Evolutionary conservation across 2,797 vertebrate species (phyloP).

Genomic region (Lateolabrax maculatus): DNA sequence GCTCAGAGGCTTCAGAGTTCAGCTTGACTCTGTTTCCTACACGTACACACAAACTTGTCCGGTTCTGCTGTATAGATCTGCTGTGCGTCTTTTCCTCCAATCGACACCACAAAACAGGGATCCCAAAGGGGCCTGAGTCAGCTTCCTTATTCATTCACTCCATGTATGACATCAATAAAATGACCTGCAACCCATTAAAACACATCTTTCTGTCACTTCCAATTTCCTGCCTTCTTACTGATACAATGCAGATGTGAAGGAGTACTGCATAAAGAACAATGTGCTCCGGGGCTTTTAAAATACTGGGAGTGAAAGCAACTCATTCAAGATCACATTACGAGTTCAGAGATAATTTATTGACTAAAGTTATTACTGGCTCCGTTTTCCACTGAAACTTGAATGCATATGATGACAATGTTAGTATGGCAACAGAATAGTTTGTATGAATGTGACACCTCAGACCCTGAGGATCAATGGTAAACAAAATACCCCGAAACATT

Average conservation of each 20-base stretch:
- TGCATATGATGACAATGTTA: neutral
- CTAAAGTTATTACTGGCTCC: neutral
- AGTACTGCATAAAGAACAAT: neutral
- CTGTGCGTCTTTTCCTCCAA: conserved; percentile 5
- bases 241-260: conserved; percentile 30
- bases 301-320: neutral
- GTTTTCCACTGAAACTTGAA: neutral
- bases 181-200: conserved; percentile 62
- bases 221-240: conserved; percentile 57
- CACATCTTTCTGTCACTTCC: conserved; percentile 53
- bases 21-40: conserved; percentile 11
- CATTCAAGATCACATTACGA: neutral
- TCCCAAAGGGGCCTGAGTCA: conserved; percentile 40
- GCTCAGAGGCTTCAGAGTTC: conserved; percentile 40
- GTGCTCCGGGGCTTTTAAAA: neutral
- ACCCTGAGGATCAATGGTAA: neutral
- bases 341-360: neutral
- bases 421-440: neutral
- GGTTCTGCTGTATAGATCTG: conserved; percentile 28
- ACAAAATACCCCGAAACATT: neutral
- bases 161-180: conserved; percentile 63
- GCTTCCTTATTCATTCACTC: conserved; percentile 43
- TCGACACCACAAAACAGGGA: conserved; percentile 41
- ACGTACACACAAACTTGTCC: conserved; percentile 17
- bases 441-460: neutral